Evolutionary conservation across 2,888 invertebrate genomes (phyloP).

Genomic region (Apodemia mormo): DNA sequence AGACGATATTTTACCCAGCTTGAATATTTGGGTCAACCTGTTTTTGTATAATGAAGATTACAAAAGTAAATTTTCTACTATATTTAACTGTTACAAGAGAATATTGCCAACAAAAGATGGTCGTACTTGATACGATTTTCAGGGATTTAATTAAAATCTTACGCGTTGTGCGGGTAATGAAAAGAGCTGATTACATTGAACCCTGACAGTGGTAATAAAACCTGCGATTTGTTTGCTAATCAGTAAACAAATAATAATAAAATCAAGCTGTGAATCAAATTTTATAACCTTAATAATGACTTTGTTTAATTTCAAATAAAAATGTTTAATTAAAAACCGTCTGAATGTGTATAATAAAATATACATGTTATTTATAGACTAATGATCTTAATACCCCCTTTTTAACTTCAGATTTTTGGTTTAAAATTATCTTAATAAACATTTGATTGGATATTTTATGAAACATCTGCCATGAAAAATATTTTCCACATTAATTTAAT

Average conservation of each 20-base stretch:
- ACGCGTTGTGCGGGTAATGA: slow-evolving; percentile 63
- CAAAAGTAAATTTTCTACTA: slow-evolving; percentile 76
- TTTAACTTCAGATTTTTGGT: too few species aligned
- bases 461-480: too few species aligned
- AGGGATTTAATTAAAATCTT: slow-evolving; percentile 77
- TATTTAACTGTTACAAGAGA: slow-evolving; percentile 71
- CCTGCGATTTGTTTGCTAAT: slow-evolving; percentile 53
- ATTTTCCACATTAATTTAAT: too few species aligned
- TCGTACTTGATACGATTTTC: slow-evolving; percentile 66
- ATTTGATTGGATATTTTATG: too few species aligned
- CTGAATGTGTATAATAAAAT: too few species aligned
- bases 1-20: slow-evolving; percentile 73
- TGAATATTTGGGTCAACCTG: slow-evolving; percentile 79
- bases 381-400: too few species aligned
- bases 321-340: too few species aligned
- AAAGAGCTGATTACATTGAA: slow-evolving; percentile 59
- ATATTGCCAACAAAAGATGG: slow-evolving; percentile 70
- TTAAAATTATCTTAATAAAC: too few species aligned
- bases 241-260: slow-evolving; percentile 41
- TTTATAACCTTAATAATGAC: background rate
- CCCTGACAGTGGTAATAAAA: slow-evolving; percentile 50
- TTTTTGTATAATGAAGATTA: slow-evolving; percentile 78
- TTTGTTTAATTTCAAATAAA: background rate
- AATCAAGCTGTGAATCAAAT: background rate
- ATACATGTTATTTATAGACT: too few species aligned